Percentiles rank a stretch among this genome's conserved stretches.
Conservation (phyloP, 2,797 vertebrate genomes). For the Sebastes trivittatus region DNA sequence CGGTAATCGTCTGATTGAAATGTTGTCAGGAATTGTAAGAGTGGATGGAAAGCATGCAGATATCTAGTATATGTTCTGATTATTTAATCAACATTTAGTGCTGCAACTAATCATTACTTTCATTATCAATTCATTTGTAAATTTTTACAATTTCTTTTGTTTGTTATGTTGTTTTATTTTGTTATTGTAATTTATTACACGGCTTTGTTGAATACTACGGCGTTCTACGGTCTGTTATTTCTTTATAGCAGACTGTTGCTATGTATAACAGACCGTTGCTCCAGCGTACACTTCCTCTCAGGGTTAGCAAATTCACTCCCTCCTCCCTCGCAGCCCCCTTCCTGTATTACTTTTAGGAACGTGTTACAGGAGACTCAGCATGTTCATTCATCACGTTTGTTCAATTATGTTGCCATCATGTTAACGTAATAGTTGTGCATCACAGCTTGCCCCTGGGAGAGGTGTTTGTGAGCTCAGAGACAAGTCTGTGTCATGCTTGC, state of each 20-base stretch:
- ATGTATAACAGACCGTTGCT: too few relatives aligned
- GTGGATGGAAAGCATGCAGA: neutral
- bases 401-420: neutral
- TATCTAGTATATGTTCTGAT: neutral
- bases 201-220: too few relatives aligned
- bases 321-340: neutral
- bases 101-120: neutral
- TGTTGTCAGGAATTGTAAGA: fast-evolving
- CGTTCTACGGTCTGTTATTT: too few relatives aligned
- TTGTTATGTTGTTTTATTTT: neutral
- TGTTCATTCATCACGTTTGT: constrained; percentile 3
- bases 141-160: too few relatives aligned
- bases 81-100: neutral
- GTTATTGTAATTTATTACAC: neutral
- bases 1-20: neutral
- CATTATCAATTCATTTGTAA: neutral
- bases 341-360: neutral
- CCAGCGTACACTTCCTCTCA: neutral
- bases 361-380: neutral
- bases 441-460: constrained; percentile 2
- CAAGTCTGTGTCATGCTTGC: constrained; percentile 13
- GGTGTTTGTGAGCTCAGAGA: constrained; percentile 20
- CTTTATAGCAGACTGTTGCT: too few relatives aligned
- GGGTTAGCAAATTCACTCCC: neutral
- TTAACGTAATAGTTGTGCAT: constrained; percentile 1